phyloP scores from a whole-genome alignment of 2,888 invertebrate genomes.

The Mactromeris polynyma region DNA sequence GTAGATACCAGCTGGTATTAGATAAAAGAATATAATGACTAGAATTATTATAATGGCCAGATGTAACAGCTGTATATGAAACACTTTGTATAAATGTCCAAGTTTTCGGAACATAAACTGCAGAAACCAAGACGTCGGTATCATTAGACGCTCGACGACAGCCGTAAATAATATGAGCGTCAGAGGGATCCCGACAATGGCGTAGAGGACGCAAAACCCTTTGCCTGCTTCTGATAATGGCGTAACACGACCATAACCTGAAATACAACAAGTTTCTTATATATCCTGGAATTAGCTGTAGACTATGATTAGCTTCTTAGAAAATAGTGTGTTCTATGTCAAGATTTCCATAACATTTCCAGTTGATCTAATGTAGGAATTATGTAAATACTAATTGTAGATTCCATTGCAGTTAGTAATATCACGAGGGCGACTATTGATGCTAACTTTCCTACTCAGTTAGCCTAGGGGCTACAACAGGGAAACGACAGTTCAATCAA shows the following conservation, averaged over 20 bases:
- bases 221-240: conserved; percentile 95
- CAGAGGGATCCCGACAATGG: conserved; percentile 94
- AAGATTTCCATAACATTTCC: too few species aligned
- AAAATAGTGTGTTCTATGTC: too few species aligned
- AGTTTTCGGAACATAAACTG: conserved; percentile 87
- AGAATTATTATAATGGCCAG: conserved; percentile 89
- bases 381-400: too few species aligned
- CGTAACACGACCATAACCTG: conserved; percentile 96
- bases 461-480: too few species aligned
- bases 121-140: conserved; percentile 92
- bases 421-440: too few species aligned
- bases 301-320: too few species aligned
- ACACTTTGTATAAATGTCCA: conserved; percentile 84
- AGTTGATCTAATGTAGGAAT: too few species aligned
- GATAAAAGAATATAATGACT: conserved; percentile 90
- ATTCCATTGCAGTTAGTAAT: too few species aligned
- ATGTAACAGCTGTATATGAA: conserved; percentile 92
- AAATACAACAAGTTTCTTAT: conserved; percentile 46
- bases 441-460: too few species aligned
- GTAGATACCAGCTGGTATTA: conserved; percentile 93
- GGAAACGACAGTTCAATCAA: too few species aligned
- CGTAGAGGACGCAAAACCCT: conserved; percentile 95
- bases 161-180: conserved; percentile 94
- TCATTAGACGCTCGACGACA: conserved; percentile 93
- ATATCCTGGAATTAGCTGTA: too few species aligned